Base-by-base conservation (phyloP, 2,797 vertebrate genomes). In the Phylloscopus collybita region DNA sequence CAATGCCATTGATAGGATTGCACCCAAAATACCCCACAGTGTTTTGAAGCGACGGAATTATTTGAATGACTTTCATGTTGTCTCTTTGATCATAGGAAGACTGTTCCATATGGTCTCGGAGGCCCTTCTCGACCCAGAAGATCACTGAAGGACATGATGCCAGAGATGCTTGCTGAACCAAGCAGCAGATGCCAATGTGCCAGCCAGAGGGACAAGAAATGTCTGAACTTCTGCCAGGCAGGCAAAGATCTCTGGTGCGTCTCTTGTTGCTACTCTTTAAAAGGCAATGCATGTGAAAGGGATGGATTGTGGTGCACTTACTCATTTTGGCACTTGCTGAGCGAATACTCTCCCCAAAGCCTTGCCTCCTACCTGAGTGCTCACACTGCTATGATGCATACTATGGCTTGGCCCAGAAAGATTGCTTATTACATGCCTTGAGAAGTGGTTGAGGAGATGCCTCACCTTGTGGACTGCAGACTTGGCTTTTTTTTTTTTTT, bases 31-130 rank as follows among this genome's bases (percentile, higher is more conserved):
- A 80, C 62, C 21, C 21, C 1, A 2, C 18, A 73, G 40, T 81
- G 42, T 66, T 90, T 81, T 42, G 73, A 90, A 89, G 76, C 42
- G 26, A n/a, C 40, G 18, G 32, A 57, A 75, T 69, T 45, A 75
- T 72, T 92, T 80, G 40, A 87, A 67, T 93, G 34, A 73, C 86
- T 94, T 88, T 92, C 47, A 61, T 88, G 76, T 90, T 87, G 32
- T 72, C 82, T 80, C 93, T 49, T 92, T 93, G 42, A 78, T 96
- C 51, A 5, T 81, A 99, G 99, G 96, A 99, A 98, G 86, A 98
- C 98, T 53, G 99, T 99, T 75, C 99, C 99, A 0, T 99, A 99
- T 71, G 99, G 99, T 64, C 98, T 99, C 0, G 99, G 99, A 51
- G 98, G 98, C 86, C 98, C 98, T 86, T 98, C 98, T 38, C 98